Evolutionary conservation across 2,888 invertebrate genomes (phyloP).

Genomic region (Panopea generosa): DNA sequence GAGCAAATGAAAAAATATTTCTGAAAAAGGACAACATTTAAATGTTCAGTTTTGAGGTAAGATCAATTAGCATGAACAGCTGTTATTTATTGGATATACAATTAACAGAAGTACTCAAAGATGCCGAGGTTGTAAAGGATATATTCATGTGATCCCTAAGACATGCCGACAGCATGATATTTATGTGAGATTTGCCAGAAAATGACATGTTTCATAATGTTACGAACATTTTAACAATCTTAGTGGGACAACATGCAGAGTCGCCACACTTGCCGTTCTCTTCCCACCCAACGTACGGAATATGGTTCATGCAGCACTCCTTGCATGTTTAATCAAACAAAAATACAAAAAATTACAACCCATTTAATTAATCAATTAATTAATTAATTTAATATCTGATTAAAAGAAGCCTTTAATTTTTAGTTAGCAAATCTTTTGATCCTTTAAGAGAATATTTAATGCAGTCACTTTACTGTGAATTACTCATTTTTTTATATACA

Average conservation of each 20-base stretch:
- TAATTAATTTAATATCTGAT: no score
- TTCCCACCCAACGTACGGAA: neutral
- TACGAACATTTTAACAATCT: neutral
- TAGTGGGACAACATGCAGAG: neutral
- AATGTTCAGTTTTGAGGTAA: neutral
- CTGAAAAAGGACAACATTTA: neutral
- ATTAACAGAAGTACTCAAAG: neutral
- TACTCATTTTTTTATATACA: no score
- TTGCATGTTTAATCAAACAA: neutral
- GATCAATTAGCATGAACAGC: neutral
- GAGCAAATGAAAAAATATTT: neutral
- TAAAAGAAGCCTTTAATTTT: no score
- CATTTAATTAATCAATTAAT: no score
- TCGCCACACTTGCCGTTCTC: neutral
- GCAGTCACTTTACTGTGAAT: no score
- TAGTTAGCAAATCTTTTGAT: no score
- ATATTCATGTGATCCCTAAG: no score
- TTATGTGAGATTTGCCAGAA: neutral
- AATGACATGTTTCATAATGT: constrained; percentile 2
- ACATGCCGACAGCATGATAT: neutral
- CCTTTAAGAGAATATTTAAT: no score
- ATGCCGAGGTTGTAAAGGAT: neutral
- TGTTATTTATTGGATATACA: neutral
- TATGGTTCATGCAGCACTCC: neutral
- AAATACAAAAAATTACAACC: no score